phyloP scores from a whole-genome alignment of 2,888 invertebrate genomes.

The Tinea trinotella region DNA sequence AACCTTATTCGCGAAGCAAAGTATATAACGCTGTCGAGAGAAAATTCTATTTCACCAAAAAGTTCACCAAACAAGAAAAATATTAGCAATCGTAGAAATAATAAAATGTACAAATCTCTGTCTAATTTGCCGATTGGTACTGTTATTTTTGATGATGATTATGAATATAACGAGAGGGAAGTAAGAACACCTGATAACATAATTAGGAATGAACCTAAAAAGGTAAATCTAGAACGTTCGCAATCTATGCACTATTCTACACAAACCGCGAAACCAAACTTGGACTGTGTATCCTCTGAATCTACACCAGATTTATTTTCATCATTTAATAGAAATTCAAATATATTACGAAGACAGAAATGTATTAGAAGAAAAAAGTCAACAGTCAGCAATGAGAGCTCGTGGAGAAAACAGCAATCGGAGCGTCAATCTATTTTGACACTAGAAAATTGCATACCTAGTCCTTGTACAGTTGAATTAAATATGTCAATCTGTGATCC shows the following conservation, averaged over 20 bases:
- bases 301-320: constrained; percentile 55
- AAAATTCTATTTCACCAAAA: constrained; percentile 60
- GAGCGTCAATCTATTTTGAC: constrained; percentile 45
- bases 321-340: constrained; percentile 37
- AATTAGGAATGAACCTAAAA: constrained; percentile 28
- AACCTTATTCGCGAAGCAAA: constrained; percentile 60
- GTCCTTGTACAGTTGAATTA: constrained; percentile 45
- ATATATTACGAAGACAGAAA: constrained; percentile 66
- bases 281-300: constrained; percentile 41
- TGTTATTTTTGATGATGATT: constrained; percentile 59
- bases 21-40: constrained; percentile 56
- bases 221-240: constrained; percentile 41
- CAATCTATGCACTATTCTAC: constrained; percentile 45
- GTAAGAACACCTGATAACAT: constrained; percentile 56
- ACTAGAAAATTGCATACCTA: constrained; percentile 58
- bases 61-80: constrained; percentile 47
- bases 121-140: constrained; percentile 44
- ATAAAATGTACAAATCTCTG: constrained; percentile 35
- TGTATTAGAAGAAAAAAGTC: constrained; percentile 71
- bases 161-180: constrained; percentile 65
- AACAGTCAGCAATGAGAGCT: constrained; percentile 53
- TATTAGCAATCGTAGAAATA: constrained; percentile 21
- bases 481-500: constrained; percentile 49
- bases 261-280: constrained; percentile 34
- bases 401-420: constrained; percentile 36